These are phyloP conservation scores for Pelmatolapia mariae DNA, from an alignment of 2,113 vertebrate genomes.

Conservation along the genomic window DNA sequence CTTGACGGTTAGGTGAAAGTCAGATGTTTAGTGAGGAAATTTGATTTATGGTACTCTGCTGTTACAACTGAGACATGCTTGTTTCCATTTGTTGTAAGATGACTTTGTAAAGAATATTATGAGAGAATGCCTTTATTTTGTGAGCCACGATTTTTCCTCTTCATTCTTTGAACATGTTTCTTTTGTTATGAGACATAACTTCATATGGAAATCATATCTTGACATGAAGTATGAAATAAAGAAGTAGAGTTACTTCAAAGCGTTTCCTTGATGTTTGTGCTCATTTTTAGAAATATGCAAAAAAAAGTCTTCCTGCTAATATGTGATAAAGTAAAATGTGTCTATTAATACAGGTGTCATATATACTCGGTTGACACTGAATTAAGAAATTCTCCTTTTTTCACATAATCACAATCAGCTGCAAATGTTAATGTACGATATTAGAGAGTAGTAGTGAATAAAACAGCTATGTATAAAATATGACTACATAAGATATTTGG, in stretches of 20 bases:
- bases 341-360: neutral
- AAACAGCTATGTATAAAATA: neutral
- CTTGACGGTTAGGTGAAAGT: constrained; percentile 34
- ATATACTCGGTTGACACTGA: neutral
- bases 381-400: neutral
- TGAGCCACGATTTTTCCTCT: constrained; percentile 49
- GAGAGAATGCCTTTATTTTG: constrained; percentile 72
- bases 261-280: neutral
- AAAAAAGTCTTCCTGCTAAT: neutral
- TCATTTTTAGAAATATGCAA: neutral
- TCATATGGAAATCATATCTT: constrained; percentile 65
- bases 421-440: neutral
- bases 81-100: constrained; percentile 46
- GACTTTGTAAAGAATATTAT: constrained; percentile 66
- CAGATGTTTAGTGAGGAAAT: constrained; percentile 12
- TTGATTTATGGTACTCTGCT: constrained; percentile 41
- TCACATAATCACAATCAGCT: neutral
- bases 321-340: neutral
- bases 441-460: neutral
- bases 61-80: constrained; percentile 36
- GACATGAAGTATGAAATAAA: constrained; percentile 71
- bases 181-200: constrained; percentile 63
- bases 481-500: accelerated
- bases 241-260: constrained; percentile 36
- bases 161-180: constrained; percentile 44